Conservation (phyloP, 2,888 invertebrate species). For the Lysandra coridon region DNA sequence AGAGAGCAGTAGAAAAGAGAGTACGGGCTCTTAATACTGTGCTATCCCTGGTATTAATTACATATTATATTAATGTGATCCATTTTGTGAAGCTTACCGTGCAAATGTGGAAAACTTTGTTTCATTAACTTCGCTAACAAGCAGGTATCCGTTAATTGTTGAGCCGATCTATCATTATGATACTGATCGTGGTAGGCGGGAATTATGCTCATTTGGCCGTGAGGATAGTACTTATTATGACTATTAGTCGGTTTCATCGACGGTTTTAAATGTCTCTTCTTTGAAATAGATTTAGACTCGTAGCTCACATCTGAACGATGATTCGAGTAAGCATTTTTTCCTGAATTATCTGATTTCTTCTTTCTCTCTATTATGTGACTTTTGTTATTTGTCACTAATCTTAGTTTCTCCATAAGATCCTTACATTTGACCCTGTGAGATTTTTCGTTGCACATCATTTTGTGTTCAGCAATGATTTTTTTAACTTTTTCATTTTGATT, state of each 20-base stretch:
- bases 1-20: no score
- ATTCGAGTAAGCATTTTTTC: background rate
- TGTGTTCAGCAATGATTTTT: constrained; percentile 59
- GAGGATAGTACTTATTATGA: constrained; percentile 9
- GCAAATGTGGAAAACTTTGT: constrained; percentile 51
- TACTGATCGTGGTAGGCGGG: constrained; percentile 34
- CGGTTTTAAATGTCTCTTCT: background rate
- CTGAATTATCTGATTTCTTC: constrained; percentile 17
- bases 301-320: background rate
- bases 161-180: constrained; percentile 42
- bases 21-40: background rate
- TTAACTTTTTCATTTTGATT: constrained; percentile 54
- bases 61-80: constrained; percentile 3
- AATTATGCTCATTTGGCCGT: background rate
- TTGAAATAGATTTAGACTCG: background rate
- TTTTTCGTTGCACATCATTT: constrained; percentile 56
- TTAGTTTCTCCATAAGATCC: constrained; percentile 57
- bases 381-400: constrained; percentile 46
- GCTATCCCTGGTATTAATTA: background rate
- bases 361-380: background rate
- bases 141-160: constrained; percentile 54
- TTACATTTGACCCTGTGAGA: constrained; percentile 58
- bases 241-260: background rate
- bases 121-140: constrained; percentile 59
- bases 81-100: constrained; percentile 47